Conservation (phyloP, 2,113 vertebrate genomes). For the Cynocephalus volans region DNA sequence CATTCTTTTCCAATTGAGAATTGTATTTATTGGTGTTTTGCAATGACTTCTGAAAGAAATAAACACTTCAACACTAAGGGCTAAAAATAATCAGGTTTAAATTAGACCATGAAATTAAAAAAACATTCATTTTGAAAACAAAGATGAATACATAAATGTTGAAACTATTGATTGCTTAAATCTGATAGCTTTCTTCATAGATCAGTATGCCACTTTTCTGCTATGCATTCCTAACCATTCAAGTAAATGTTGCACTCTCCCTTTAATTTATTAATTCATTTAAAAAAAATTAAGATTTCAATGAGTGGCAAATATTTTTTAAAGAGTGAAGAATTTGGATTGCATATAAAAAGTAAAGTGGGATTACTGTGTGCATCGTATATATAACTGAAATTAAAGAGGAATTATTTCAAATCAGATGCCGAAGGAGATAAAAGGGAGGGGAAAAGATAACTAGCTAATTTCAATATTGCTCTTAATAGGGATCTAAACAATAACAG, state of each 20-base stretch:
- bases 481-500: not conserved
- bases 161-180: not conserved
- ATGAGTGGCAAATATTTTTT: not conserved
- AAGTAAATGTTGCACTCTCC: not conserved
- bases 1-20: not conserved
- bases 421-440: not conserved
- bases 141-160: not conserved
- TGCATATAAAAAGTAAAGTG: not conserved
- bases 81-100: not conserved
- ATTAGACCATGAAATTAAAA: no score
- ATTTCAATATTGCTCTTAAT: not conserved
- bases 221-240: rapidly evolving
- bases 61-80: not conserved
- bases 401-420: not conserved
- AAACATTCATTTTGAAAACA: not conserved
- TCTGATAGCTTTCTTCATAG: not conserved
- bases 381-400: not conserved
- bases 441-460: not conserved
- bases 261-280: not conserved
- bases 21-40: not conserved
- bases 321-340: not conserved
- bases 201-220: not conserved
- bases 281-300: not conserved
- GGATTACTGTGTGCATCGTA: no score
- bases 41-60: not conserved